These are phyloP conservation scores for Hormaphis cornu DNA, from an alignment of 1,140 invertebrate species.

Conservation along the genomic window DNA sequence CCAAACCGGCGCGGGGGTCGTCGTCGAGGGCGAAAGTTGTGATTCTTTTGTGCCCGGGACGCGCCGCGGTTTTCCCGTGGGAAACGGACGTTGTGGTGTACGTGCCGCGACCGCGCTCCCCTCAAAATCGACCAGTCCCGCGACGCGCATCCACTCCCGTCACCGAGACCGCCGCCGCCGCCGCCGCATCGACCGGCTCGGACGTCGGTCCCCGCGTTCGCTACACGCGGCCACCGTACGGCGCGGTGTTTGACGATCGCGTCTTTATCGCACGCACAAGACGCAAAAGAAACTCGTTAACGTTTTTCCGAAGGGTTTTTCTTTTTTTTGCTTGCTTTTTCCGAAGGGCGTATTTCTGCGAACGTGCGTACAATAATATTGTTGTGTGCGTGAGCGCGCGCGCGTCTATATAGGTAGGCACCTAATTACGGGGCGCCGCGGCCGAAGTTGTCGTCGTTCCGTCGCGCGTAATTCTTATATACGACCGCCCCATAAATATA, in stretches of 20 bases:
- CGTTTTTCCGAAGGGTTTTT: constrained; percentile 24
- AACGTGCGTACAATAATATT: too few relatives aligned
- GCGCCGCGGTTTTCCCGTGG: constrained; percentile 28
- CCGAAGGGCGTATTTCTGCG: background rate
- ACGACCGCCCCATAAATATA: constrained; percentile 29
- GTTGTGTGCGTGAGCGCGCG: too few relatives aligned
- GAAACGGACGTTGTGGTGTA: background rate
- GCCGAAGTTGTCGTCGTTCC: constrained; percentile 25
- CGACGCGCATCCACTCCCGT: too few relatives aligned
- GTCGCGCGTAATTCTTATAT: constrained; percentile 30
- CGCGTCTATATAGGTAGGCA: too few relatives aligned
- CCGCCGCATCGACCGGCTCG: background rate
- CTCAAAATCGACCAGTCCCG: too few relatives aligned
- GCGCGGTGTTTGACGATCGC: constrained; percentile 10
- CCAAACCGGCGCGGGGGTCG: background rate
- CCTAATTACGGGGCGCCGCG: constrained; percentile 29
- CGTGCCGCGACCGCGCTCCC: background rate
- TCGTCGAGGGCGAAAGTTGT: background rate
- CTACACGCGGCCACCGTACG: background rate
- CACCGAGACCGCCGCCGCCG: background rate
- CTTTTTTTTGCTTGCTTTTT: too few relatives aligned
- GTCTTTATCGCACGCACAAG: constrained; percentile 26
- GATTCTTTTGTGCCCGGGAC: constrained; percentile 30
- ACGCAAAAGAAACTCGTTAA: constrained; percentile 31
- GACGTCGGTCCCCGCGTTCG: too few relatives aligned